Base-by-base conservation (phyloP, 2,113 vertebrate species). In the Psittacus erithacus region DNA sequence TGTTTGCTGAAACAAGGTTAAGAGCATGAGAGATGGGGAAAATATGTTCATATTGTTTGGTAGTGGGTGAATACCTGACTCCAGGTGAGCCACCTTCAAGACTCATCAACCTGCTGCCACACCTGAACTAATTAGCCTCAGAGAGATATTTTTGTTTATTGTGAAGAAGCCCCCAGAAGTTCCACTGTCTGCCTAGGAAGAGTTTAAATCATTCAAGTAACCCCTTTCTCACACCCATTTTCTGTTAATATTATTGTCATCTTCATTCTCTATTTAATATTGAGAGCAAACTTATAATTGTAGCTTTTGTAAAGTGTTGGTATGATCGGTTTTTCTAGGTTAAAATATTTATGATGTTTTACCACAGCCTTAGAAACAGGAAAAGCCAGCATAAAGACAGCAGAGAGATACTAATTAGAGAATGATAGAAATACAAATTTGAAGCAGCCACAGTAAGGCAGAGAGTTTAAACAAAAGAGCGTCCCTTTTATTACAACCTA, bases 361-460 rank as follows among this genome's bases (percentile, higher is more conserved):
- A 87, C 83, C 29, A 35, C 57, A 76, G 74, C 31, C 39, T 95
- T 84, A 62, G 44, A 92, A 97, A 95, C 95, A 96, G 93, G 94
- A 97, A 95, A 96, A 93, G 77, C 86, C 95, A 95, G 86, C 89
- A 89, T 92, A 85, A 91, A 96, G 91, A 95, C 93, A 84, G 93
- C 76, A 87, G 91, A 80, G 86, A 91, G 70, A 95, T 44, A 86
- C 81, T 96, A 96, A 95, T 97, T 97, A 96, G 62, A 44, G 77
- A 95, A 95, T 47, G 86, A 92, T 79, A 97, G 81, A 93, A 97
- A 95, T 89, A 95, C 91, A 95, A 82, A 95, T 95, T 93, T 96
- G 87, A 79, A 97, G 46, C 71, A 93, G 65, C 65, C 77, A 75
- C 74, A 87, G 81, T 55, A 69, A 83, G 77, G 65, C 77, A 95